These are phyloP conservation scores for Drosophila ohnishii DNA, from an alignment of 1,140 invertebrate genomes.

Conservation along the genomic window DNA sequence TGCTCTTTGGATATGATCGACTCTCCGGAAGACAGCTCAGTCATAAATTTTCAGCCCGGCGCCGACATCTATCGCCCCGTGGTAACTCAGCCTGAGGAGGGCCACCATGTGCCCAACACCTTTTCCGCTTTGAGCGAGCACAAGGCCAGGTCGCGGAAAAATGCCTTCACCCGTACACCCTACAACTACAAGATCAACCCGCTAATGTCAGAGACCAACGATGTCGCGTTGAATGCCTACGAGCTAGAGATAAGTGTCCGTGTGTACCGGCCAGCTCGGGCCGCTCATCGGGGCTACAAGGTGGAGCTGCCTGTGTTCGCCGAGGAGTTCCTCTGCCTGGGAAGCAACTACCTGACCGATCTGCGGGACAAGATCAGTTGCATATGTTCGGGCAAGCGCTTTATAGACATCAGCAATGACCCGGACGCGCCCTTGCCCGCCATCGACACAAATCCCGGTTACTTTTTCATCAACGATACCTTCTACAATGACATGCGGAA, in stretches of 20 bases:
- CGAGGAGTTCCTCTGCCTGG: slow-evolving; percentile 86
- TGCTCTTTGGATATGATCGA: slow-evolving; percentile 52
- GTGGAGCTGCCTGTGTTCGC: slow-evolving; percentile 83
- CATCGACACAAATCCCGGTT: slow-evolving; percentile 85
- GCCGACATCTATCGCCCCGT: slow-evolving; percentile 31
- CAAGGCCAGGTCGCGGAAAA: slow-evolving; percentile 35
- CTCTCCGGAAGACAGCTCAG: slow-evolving; percentile 43
- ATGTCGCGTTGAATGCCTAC: slow-evolving; percentile 25
- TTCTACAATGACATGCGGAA: slow-evolving; percentile 91
- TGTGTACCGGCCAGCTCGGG: slow-evolving; percentile 83
- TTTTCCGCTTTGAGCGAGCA: slow-evolving; percentile 35
- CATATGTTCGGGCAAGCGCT: slow-evolving; percentile 86
- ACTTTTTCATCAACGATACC: slow-evolving; percentile 90
- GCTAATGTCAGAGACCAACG: background rate
- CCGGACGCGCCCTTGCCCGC: slow-evolving; percentile 83
- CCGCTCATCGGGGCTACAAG: slow-evolving; percentile 62
- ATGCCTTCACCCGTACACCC: slow-evolving; percentile 50
- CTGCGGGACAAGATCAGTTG: slow-evolving; percentile 88
- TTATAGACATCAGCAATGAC: slow-evolving; percentile 86
- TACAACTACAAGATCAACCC: slow-evolving; percentile 45
- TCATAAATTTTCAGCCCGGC: slow-evolving; percentile 43
- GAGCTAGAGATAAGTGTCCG: slow-evolving; percentile 82
- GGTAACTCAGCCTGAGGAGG: slow-evolving; percentile 5
- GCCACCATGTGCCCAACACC: slow-evolving; percentile 39
- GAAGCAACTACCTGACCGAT: slow-evolving; percentile 86